phyloP scores from a whole-genome alignment of 2,113 vertebrate genomes.

The Pristiophorus japonicus region DNA sequence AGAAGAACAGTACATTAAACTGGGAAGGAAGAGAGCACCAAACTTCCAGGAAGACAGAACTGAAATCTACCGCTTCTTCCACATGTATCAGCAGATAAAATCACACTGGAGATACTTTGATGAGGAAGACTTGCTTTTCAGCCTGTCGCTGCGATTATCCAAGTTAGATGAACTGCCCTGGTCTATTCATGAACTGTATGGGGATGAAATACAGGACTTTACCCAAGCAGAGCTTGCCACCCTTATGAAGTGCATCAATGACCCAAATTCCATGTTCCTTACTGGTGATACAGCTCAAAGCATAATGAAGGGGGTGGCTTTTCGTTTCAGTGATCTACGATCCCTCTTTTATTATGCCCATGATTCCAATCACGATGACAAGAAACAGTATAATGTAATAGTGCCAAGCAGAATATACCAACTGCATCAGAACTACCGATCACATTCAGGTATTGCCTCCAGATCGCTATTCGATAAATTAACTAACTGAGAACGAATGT shows the following conservation, averaged over 20 bases:
- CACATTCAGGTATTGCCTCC: slow-evolving; percentile 61
- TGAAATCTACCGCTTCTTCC: slow-evolving; percentile 66
- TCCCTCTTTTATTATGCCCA: slow-evolving; percentile 68
- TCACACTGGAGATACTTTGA: slow-evolving; percentile 66
- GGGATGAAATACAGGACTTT: slow-evolving; percentile 73
- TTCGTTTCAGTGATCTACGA: slow-evolving; percentile 67
- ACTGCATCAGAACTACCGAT: slow-evolving; percentile 71
- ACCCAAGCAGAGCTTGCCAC: slow-evolving; percentile 65
- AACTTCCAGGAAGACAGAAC: slow-evolving; percentile 67
- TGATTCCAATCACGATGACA: slow-evolving; percentile 47
- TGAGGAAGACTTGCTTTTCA: slow-evolving; percentile 67
- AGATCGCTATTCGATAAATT: neutral
- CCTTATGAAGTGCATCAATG: slow-evolving; percentile 66
- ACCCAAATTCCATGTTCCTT: slow-evolving; percentile 72
- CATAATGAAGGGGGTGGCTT: slow-evolving; percentile 72
- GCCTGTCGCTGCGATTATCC: slow-evolving; percentile 58
- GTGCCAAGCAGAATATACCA: slow-evolving; percentile 66
- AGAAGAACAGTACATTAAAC: slow-evolving; percentile 62
- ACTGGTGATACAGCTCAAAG: slow-evolving; percentile 73
- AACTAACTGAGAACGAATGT: neutral
- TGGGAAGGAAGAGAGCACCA: slow-evolving; percentile 63
- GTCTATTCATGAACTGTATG: slow-evolving; percentile 72
- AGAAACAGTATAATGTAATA: slow-evolving; percentile 54
- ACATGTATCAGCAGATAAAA: slow-evolving; percentile 63
- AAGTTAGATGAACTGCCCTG: slow-evolving; percentile 58